Percentiles rank a stretch among this genome's conserved stretches.
Evolutionary conservation across 1,140 invertebrate species (phyloP).

Genomic region (Gryon sp.): DNA sequence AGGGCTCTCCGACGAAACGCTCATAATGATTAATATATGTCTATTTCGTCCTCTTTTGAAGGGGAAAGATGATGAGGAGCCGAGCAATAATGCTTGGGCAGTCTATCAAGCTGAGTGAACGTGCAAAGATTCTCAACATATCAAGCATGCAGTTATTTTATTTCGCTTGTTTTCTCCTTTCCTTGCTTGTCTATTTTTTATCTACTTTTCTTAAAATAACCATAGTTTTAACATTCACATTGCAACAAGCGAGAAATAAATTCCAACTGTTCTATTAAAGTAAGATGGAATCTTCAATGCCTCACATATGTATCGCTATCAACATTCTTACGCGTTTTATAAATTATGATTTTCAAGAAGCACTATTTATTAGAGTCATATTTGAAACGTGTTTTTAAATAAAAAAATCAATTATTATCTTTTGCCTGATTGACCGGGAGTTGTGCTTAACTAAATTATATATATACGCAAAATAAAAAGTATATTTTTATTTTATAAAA

Average conservation of each 20-base stretch:
- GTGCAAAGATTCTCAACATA: conserved; percentile 56
- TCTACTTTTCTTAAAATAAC: conserved; percentile 48
- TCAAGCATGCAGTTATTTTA: conserved; percentile 44
- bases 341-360: conserved; percentile 44
- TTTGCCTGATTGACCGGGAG: conserved; percentile 14
- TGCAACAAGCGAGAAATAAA: conserved; percentile 53
- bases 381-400: conserved; percentile 26
- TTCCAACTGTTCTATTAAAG: conserved; percentile 61
- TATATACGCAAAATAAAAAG: too few species aligned
- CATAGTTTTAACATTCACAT: conserved; percentile 55
- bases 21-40: conserved; percentile 59
- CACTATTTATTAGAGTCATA: conserved; percentile 38
- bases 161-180: too few species aligned
- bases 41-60: conserved; percentile 55
- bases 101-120: conserved; percentile 50
- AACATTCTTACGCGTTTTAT: conserved; percentile 57
- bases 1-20: conserved; percentile 42
- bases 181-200: conserved; percentile 10
- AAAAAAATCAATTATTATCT: conserved; percentile 30
- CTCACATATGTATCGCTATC: conserved; percentile 31
- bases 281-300: conserved; percentile 45
- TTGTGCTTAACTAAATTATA: too few species aligned
- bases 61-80: conserved; percentile 57
- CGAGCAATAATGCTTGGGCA: conserved; percentile 52
- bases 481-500: too few species aligned